Percentiles rank a stretch among this genome's conserved stretches.
Conservation (phyloP, 2,797 vertebrate species). For the Dermochelys coriacea region DNA sequence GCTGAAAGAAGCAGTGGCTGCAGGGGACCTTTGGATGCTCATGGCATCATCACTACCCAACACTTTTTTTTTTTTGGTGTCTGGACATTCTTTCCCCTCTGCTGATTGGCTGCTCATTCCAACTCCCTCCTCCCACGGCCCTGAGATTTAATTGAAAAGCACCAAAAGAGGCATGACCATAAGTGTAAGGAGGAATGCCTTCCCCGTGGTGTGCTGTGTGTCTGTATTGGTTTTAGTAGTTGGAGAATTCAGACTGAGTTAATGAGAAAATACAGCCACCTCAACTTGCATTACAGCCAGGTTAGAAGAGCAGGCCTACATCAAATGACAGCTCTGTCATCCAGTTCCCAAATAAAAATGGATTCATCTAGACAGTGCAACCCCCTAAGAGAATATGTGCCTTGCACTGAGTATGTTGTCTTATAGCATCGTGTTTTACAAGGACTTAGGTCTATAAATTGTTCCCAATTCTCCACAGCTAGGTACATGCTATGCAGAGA, state of each 20-base stretch:
- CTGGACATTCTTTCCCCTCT: neutral
- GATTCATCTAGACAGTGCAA: neutral
- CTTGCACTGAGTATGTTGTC: neutral
- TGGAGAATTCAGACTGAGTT: neutral
- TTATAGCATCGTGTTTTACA: neutral
- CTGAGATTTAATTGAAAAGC: neutral
- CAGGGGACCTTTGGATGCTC: rapidly evolving
- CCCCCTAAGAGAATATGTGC: neutral
- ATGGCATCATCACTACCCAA: rapidly evolving
- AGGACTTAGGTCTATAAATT: neutral
- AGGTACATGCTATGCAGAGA: neutral
- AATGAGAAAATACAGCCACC: neutral
- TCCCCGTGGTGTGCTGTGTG: neutral
- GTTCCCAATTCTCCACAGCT: neutral
- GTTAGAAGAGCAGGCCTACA: neutral
- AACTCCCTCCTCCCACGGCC: neutral
- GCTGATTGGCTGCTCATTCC: neutral
- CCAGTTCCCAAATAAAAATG: neutral
- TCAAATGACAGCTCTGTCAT: neutral
- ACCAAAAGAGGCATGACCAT: neutral
- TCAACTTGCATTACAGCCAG: rapidly evolving
- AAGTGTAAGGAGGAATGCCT: rapidly evolving
- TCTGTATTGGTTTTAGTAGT: rapidly evolving
- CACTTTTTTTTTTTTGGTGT: neutral
- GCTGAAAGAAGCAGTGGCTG: neutral